Evolutionary conservation across 1,140 invertebrate species (phyloP).

Genomic region (Subanguina moxae): DNA sequence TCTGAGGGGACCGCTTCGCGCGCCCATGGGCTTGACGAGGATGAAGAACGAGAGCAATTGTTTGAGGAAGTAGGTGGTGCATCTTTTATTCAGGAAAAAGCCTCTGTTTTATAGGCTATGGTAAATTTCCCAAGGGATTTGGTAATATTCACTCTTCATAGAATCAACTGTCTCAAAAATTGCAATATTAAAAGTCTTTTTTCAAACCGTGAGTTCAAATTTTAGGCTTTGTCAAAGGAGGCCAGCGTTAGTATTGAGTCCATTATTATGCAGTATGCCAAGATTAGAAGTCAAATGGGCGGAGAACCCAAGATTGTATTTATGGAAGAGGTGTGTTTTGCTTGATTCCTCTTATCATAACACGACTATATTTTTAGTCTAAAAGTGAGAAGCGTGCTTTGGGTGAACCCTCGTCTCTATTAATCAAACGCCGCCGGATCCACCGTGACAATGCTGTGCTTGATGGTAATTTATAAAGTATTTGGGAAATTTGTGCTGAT

Average conservation of each 20-base stretch:
- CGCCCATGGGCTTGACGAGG: neutral
- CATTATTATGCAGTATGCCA: slow-evolving; percentile 2
- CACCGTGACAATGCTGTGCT: neutral
- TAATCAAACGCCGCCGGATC: neutral
- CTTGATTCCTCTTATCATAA: no score
- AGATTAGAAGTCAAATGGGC: neutral
- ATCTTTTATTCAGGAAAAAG: no score
- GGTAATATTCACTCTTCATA: no score
- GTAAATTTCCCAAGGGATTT: no score
- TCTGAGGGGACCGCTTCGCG: neutral
- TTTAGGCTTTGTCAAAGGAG: neutral
- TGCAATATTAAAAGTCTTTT: no score
- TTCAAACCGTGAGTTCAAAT: no score
- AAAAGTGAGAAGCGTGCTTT: neutral
- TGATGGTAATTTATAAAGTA: neutral
- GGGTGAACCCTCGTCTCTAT: neutral
- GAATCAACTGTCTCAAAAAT: no score
- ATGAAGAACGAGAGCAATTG: neutral
- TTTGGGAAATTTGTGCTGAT: neutral
- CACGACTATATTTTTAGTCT: neutral
- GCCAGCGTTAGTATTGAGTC: neutral
- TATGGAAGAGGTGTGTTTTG: neutral
- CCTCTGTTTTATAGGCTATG: no score
- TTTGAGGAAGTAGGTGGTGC: neutral
- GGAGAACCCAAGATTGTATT: neutral